Evolutionary conservation across 1,140 invertebrate species (phyloP), one percentile per base, ranked within the genome.

Genomic region (Patella vulgata): DNA sequence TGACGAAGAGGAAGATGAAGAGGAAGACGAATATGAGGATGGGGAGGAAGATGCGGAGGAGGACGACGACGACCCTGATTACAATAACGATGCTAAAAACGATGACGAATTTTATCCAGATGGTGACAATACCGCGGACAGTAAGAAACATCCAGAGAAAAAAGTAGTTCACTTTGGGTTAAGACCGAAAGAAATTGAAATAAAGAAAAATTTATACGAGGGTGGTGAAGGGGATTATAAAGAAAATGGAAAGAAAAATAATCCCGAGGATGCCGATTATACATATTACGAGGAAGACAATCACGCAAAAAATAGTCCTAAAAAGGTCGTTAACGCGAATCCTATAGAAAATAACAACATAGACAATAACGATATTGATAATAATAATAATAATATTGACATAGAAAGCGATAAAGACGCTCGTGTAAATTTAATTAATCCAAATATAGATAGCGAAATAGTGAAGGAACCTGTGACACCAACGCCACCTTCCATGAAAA

Each of bases 381-480:
- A 69, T 52, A 42, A 60, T 59, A 57, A 59, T 59, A 40, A 65
- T 51, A 54, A 66, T 65, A 53, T 67, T n/a, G 63, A 68, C 27
- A 64, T 27, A 57, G 47, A 30, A 60, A 66, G 63, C 44, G 66
- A 66, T 46, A 51, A 66, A 39, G 66, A 66, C 19, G 30, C 60
- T 17, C 40, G 46, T 27, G 52, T n/a, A 4, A 44, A 23, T 25
- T 51, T 50, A 36, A 27, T 33, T 11, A 23, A 43, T 19, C 44
- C 31, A 12, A 31, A 21, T 21, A 28, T 30, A 30, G 50, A 17
- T 21, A 17, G 39, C 25, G 23, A 33, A 58, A 3, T 28, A 21
- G 11, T 50, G 23, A 21, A 30, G n/a, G 19, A 30, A 12, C 51
- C 23, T 21, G 19, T n/a, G 4, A 47, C 19, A 36, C 4, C 40